These are phyloP conservation scores for Platyscapa corneri DNA, from an alignment of 1,140 invertebrate species.

Conservation along the genomic window DNA sequence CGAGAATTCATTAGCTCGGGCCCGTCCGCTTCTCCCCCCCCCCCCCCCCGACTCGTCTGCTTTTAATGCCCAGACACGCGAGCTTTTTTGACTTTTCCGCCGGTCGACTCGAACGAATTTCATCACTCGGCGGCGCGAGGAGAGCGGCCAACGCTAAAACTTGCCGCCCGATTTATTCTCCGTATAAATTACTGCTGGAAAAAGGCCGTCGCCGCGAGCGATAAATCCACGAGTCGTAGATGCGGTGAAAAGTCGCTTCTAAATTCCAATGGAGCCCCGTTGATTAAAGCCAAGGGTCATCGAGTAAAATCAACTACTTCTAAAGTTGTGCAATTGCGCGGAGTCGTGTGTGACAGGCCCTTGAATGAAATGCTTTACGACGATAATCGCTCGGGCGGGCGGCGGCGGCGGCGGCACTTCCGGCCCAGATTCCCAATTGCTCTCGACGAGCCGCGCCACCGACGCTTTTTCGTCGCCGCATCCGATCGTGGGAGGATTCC, in stretches of 20 bases:
- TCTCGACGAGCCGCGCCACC: constrained; percentile 15
- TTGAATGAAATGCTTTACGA: constrained; percentile 13
- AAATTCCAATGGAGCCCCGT: not conserved
- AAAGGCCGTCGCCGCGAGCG: too few relatives aligned
- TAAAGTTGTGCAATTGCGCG: not conserved
- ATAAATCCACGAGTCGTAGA: too few relatives aligned
- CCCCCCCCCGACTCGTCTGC: too few relatives aligned
- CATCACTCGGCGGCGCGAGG: not conserved
- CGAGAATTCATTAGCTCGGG: too few relatives aligned
- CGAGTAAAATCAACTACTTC: not conserved
- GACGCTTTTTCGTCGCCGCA: not conserved
- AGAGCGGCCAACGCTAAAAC: too few relatives aligned
- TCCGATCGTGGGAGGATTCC: not conserved
- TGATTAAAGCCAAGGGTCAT: constrained; percentile 3
- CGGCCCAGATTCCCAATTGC: constrained; percentile 37
- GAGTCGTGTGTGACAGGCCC: not conserved
- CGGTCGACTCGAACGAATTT: too few relatives aligned
- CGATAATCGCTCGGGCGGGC: not conserved
- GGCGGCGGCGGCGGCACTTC: too few relatives aligned
- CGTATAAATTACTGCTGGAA: too few relatives aligned
- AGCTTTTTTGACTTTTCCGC: too few relatives aligned
- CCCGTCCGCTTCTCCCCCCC: too few relatives aligned
- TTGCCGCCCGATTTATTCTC: too few relatives aligned
- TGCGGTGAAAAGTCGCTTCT: not conserved
- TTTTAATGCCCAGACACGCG: too few relatives aligned